phyloP scores from a whole-genome alignment of 2,888 invertebrate species.

The Caenorhabditis drosophilae region DNA sequence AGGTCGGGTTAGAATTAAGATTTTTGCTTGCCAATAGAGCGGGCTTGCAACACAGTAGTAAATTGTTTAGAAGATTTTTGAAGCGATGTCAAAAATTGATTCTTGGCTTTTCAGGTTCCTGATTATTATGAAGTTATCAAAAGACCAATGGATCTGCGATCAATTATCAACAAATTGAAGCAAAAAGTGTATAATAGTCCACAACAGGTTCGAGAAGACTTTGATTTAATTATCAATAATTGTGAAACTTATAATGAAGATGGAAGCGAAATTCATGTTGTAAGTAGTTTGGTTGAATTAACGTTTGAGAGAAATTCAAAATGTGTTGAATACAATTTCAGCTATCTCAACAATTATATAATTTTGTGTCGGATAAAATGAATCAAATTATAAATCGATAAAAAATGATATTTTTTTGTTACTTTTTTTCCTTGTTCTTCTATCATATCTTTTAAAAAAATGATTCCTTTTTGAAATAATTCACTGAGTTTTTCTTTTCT shows the following conservation, averaged over 20 bases:
- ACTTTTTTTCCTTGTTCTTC: constrained; percentile 1
- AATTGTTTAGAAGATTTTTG: too few relatives aligned
- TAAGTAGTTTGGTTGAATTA: too few relatives aligned
- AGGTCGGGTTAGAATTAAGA: too few relatives aligned
- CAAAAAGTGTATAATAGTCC: constrained; percentile 46
- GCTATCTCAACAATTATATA: constrained; percentile 9
- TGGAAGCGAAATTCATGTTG: constrained; percentile 82
- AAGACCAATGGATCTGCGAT: constrained; percentile 93
- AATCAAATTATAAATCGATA: constrained; percentile 17
- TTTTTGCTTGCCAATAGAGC: too few relatives aligned
- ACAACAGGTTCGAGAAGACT: constrained; percentile 43
- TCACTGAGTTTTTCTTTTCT: constrained; percentile 6
- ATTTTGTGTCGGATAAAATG: constrained; percentile 11
- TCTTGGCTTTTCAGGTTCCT: too few relatives aligned
- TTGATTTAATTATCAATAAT: constrained; percentile 86
- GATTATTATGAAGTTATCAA: constrained; percentile 88
- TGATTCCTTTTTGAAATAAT: background rate
- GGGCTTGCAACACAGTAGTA: too few relatives aligned
- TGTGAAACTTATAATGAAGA: constrained; percentile 96
- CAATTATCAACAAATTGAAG: constrained; percentile 74
- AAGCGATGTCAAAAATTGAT: too few relatives aligned
- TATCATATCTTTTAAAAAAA: background rate
- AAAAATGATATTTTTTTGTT: constrained; percentile 1
- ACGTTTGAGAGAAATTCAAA: background rate
- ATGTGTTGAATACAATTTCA: background rate